phyloP scores from a whole-genome alignment of 2,797 vertebrate genomes.

The Caiman crocodilus region DNA sequence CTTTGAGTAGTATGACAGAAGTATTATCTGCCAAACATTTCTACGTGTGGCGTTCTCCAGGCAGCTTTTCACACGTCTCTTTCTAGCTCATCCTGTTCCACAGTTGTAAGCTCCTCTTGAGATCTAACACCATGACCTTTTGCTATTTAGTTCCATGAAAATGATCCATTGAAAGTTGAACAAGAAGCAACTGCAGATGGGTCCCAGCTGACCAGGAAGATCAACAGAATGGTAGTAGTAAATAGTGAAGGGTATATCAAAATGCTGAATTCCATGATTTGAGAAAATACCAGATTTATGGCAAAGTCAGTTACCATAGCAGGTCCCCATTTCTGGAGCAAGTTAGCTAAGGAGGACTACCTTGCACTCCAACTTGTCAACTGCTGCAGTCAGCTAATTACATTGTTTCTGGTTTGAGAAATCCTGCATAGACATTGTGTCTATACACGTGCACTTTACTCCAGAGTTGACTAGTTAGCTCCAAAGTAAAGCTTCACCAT shows the following conservation, averaged over 20 bases:
- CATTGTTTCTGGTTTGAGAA: too few relatives aligned
- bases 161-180: not conserved
- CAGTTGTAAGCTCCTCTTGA: not conserved
- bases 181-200: not conserved
- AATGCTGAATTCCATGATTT: too few relatives aligned
- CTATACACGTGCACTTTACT: too few relatives aligned
- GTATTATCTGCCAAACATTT: not conserved
- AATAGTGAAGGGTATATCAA: not conserved
- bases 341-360: not conserved
- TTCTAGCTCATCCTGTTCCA: not conserved
- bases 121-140: not conserved
- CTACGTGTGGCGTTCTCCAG: fast-evolving
- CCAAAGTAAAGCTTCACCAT: too few relatives aligned
- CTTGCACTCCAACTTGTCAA: too few relatives aligned
- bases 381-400: not conserved
- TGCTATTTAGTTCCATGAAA: not conserved
- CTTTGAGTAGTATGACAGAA: not conserved
- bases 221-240: not conserved
- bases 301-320: not conserved
- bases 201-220: not conserved
- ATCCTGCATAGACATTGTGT: too few relatives aligned
- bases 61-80: not conserved
- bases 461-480: too few relatives aligned
- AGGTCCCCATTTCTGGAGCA: not conserved
- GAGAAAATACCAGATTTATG: not conserved